These are phyloP conservation scores for Aplysia californica DNA, from an alignment of 1,140 invertebrate species.

Conservation along the genomic window DNA sequence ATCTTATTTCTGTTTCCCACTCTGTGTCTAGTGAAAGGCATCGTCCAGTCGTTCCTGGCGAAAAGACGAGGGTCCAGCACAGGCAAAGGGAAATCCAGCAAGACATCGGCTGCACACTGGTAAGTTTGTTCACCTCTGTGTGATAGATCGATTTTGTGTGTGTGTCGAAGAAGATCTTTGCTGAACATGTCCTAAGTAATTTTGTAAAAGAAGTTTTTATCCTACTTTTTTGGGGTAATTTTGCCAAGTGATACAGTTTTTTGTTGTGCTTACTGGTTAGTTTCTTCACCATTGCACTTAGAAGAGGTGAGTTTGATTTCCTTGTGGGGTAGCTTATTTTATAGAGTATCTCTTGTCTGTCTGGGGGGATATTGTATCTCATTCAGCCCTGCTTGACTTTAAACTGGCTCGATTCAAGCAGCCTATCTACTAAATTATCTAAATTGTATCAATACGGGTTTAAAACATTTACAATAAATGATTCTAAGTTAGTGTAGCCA, in stretches of 20 bases:
- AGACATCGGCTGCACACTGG: not conserved
- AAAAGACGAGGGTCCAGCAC: not conserved
- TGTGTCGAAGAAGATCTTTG: not conserved
- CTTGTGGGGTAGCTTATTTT: too few relatives aligned
- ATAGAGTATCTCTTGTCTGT: too few relatives aligned
- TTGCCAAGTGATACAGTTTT: not conserved
- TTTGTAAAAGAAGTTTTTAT: not conserved
- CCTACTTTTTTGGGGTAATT: not conserved
- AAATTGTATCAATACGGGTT: too few relatives aligned
- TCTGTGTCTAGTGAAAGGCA: slow-evolving; percentile 11
- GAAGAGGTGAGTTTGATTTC: too few relatives aligned
- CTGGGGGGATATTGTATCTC: too few relatives aligned
- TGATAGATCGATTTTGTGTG: not conserved
- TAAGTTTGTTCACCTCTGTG: not conserved
- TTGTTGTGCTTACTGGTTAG: not conserved
- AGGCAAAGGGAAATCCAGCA: not conserved
- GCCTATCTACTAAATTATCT: too few relatives aligned
- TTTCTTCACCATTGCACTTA: not conserved
- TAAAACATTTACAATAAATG: too few relatives aligned
- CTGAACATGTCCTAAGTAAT: not conserved
- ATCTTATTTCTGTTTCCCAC: too few relatives aligned
- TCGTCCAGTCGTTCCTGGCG: not conserved
- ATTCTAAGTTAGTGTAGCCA: too few relatives aligned
- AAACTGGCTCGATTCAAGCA: too few relatives aligned
- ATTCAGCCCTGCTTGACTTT: too few relatives aligned